A percentile compares a stretch with the other conserved stretches of the same genome.
These are phyloP conservation scores for Henricia sp. DNA, from an alignment of 53 echinoderm and acorn worm genomes.

Conservation along the genomic window DNA sequence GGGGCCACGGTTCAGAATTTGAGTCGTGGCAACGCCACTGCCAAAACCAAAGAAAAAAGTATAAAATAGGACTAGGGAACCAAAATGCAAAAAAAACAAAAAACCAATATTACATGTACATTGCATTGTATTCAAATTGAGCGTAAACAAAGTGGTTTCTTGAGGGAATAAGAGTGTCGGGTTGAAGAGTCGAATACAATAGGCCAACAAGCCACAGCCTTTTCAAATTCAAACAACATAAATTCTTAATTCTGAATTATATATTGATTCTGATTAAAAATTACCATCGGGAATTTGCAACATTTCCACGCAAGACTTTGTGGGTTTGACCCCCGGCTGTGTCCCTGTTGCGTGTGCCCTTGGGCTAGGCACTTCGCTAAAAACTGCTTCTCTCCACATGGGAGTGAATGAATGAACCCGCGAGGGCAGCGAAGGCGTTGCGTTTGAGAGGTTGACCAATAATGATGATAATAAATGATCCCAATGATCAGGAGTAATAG, in stretches of 20 bases:
- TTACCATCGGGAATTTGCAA: too few relatives aligned
- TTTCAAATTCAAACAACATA: neutral
- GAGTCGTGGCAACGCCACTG: slow-evolving; percentile 16
- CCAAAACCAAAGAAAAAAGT: slow-evolving; percentile 6
- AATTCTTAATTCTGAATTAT: too few relatives aligned
- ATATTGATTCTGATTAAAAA: too few relatives aligned
- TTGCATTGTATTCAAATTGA: neutral
- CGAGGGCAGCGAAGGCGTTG: too few relatives aligned
- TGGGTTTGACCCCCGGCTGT: neutral
- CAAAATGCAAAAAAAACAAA: neutral
- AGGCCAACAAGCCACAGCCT: slow-evolving; percentile 36
- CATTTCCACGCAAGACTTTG: too few relatives aligned
- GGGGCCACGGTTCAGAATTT: slow-evolving; percentile 44
- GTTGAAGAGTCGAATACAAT: slow-evolving; percentile 33
- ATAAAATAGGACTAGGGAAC: neutral
- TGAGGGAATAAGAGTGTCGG: slow-evolving; percentile 15
- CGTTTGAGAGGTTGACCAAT: too few relatives aligned
- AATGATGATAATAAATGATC: too few relatives aligned
- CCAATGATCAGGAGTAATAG: too few relatives aligned
- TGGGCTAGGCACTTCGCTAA: neutral
- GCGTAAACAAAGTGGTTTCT: slow-evolving; percentile 18
- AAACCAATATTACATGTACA: neutral
- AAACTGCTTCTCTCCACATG: neutral
- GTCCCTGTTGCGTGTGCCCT: neutral
- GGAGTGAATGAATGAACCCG: too few relatives aligned